Evolutionary conservation across 1,140 invertebrate genomes (phyloP).

Genomic region (Ganaspis sp.): DNA sequence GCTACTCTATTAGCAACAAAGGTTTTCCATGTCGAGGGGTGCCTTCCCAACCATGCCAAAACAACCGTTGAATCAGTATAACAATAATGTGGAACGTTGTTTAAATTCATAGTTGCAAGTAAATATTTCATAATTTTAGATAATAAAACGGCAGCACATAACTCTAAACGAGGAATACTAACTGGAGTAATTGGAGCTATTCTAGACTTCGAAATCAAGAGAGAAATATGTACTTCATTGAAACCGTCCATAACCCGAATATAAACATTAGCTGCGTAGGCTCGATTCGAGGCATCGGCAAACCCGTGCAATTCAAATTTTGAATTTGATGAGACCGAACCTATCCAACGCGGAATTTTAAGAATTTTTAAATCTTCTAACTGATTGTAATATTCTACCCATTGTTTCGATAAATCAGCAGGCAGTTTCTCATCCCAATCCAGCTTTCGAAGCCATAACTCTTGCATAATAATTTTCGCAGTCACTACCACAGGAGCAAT

Average conservation of each 20-base stretch:
- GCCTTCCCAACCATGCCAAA: slow-evolving; percentile 60
- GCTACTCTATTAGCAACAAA: slow-evolving; percentile 65
- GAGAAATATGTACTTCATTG: background rate
- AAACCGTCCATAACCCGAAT: background rate
- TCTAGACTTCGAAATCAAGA: slow-evolving; percentile 45
- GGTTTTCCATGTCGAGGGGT: slow-evolving; percentile 55
- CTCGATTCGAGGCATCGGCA: slow-evolving; percentile 43
- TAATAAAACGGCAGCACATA: slow-evolving; percentile 62
- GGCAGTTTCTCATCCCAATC: background rate
- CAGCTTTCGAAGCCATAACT: background rate
- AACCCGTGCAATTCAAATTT: slow-evolving; percentile 47
- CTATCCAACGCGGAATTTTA: too few species aligned
- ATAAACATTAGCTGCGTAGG: slow-evolving; percentile 48
- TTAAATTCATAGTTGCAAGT: background rate
- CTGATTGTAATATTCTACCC: too few species aligned
- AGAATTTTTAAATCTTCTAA: too few species aligned
- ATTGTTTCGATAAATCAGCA: background rate
- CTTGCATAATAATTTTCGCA: slow-evolving; percentile 11
- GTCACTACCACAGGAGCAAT: background rate
- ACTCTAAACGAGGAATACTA: slow-evolving; percentile 66
- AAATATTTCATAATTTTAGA: slow-evolving; percentile 45
- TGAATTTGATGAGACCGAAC: too few species aligned
- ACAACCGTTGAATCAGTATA: slow-evolving; percentile 62
- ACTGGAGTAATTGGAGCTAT: slow-evolving; percentile 42
- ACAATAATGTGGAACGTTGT: background rate